Evolutionary conservation across 2,888 invertebrate genomes (phyloP).

Genomic region (Pelosia muscerda): DNA sequence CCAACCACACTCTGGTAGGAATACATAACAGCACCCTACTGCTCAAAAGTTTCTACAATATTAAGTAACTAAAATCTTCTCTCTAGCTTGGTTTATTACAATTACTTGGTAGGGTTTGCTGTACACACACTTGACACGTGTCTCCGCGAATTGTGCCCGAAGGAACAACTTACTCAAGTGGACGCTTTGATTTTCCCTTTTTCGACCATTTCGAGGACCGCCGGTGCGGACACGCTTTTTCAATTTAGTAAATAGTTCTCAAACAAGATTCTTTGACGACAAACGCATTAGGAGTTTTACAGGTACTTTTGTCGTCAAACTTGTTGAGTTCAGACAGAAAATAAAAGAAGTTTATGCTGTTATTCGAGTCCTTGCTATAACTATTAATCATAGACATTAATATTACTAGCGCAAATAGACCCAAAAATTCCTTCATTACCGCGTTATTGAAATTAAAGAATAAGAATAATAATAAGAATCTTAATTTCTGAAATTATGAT

Average conservation of each 20-base stretch:
- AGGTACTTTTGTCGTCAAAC: conserved; percentile 16
- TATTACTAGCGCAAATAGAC: not conserved
- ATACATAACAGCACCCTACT: not conserved
- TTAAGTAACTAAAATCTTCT: not conserved
- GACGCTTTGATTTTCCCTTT: conserved; percentile 74
- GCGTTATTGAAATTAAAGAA: too few relatives aligned
- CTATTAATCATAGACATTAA: too few relatives aligned
- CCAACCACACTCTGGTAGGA: not conserved
- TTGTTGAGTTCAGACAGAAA: conserved; percentile 1
- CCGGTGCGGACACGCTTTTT: conserved; percentile 71
- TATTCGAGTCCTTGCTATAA: not conserved
- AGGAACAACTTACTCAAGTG: conserved; percentile 59
- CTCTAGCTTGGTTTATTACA: conserved; percentile 15
- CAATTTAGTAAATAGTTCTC: conserved; percentile 78
- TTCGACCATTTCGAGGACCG: conserved; percentile 62
- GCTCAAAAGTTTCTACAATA: not conserved
- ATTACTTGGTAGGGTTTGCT: conserved; percentile 21
- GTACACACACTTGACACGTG: conserved; percentile 47
- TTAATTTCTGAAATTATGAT: too few relatives aligned
- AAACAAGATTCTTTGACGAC: conserved; percentile 52
- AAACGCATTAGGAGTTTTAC: conserved; percentile 29
- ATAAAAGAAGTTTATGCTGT: not conserved
- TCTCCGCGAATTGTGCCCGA: conserved; percentile 49
- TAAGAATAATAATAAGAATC: too few relatives aligned
- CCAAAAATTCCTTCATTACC: not conserved